Percentiles rank a stretch among this genome's conserved stretches.
phyloP scores from a whole-genome alignment of 1,140 invertebrate genomes.

The Conus ventricosus region DNA sequence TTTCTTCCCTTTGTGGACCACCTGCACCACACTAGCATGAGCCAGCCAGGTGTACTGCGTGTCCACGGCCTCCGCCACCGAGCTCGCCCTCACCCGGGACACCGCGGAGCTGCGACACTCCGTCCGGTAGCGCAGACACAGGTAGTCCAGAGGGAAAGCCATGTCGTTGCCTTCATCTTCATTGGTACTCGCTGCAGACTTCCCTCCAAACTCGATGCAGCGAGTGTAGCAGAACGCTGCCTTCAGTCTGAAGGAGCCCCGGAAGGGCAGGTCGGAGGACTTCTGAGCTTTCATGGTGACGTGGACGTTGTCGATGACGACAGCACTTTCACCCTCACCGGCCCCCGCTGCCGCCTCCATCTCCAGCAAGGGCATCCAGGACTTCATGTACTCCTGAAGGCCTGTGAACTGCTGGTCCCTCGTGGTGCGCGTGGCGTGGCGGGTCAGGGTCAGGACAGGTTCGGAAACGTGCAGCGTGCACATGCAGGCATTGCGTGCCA shows the following conservation, averaged over 20 bases:
- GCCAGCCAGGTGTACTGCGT: constrained; percentile 24
- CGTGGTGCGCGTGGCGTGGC: constrained; percentile 33
- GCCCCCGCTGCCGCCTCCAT: constrained; percentile 52
- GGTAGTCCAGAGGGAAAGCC: constrained; percentile 42
- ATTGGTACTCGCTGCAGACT: constrained; percentile 13
- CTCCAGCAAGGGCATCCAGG: constrained; percentile 50
- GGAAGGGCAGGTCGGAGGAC: constrained; percentile 12
- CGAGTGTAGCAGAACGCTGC: constrained; percentile 45
- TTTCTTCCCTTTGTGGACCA: constrained; percentile 7
- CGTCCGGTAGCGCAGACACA: constrained; percentile 37
- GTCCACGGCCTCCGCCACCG: constrained; percentile 1
- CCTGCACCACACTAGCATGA: constrained; percentile 8
- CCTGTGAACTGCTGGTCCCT: constrained; percentile 24
- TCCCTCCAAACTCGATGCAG: constrained; percentile 41
- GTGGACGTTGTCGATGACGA: constrained; percentile 42
- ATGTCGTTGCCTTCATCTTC: background rate
- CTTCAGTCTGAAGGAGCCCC: constrained; percentile 38
- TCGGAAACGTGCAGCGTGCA: constrained; percentile 52
- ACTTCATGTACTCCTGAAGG: constrained; percentile 42
- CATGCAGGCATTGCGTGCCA: constrained; percentile 51
- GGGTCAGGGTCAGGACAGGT: constrained; percentile 45
- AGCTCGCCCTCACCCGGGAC: background rate
- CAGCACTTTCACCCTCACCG: constrained; percentile 35
- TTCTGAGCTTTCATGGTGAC: constrained; percentile 4
- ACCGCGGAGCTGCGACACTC: background rate